Conservation (phyloP, 2,797 vertebrate species). For the Spinus olivaceus region DNA sequence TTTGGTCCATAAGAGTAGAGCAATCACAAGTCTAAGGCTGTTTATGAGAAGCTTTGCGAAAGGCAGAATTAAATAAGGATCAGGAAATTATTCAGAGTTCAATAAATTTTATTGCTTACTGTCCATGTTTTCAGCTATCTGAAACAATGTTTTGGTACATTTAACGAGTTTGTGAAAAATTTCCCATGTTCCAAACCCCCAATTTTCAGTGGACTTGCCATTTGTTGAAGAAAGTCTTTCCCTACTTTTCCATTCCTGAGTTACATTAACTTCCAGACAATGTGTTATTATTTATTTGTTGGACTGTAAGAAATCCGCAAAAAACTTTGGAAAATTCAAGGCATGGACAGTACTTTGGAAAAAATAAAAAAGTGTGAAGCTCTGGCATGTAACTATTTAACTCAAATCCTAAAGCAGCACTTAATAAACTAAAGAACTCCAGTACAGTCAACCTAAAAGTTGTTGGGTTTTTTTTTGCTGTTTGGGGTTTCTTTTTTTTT, state of each 20-base stretch:
- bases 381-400: background rate
- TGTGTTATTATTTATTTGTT: background rate
- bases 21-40: background rate
- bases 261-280: background rate
- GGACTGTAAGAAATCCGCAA: background rate
- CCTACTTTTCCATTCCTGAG: background rate
- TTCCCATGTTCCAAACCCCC: background rate
- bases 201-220: background rate
- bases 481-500: background rate
- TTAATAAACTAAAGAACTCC: background rate
- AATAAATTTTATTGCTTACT: background rate
- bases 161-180: background rate
- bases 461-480: background rate
- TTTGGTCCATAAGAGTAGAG: background rate
- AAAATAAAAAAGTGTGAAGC: background rate
- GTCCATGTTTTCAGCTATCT: background rate
- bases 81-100: background rate
- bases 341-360: background rate
- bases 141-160: background rate
- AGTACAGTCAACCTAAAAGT: background rate
- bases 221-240: background rate
- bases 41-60: background rate
- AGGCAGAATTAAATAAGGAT: background rate
- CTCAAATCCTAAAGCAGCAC: background rate
- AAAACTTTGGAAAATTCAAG: background rate